Conservation (phyloP, 1,140 invertebrate genomes). For the Conopomorpha cramerella region DNA sequence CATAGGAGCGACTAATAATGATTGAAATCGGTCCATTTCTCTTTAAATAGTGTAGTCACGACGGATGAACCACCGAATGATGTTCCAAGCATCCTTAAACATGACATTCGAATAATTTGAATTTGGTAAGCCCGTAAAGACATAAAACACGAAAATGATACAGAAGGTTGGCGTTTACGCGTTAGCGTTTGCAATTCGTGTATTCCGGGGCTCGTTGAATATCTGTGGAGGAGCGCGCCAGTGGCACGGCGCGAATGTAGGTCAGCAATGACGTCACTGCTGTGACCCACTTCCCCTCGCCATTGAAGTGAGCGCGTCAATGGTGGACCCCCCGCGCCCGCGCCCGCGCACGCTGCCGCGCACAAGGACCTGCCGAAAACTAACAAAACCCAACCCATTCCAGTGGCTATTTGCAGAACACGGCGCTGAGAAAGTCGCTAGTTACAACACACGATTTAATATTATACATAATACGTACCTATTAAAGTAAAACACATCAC, state of each 20-base stretch:
- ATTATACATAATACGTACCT: neutral
- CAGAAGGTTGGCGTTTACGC: too few relatives aligned
- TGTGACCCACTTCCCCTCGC: slow-evolving; percentile 43
- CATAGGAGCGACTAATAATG: too few relatives aligned
- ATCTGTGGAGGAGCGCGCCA: too few relatives aligned
- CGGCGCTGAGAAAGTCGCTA: neutral
- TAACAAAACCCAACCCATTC: slow-evolving; percentile 3
- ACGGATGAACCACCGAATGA: too few relatives aligned
- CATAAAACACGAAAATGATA: too few relatives aligned
- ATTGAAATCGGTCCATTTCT: too few relatives aligned
- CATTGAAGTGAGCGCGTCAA: slow-evolving; percentile 54
- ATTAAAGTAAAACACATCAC: neutral
- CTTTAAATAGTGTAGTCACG: too few relatives aligned
- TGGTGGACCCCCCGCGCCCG: slow-evolving; percentile 26
- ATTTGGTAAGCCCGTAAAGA: too few relatives aligned
- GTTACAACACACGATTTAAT: neutral
- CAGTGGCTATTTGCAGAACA: slow-evolving; percentile 2
- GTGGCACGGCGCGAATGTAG: slow-evolving; percentile 34
- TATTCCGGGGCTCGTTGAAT: too few relatives aligned
- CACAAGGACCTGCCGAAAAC: slow-evolving; percentile 4
- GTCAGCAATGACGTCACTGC: slow-evolving; percentile 45
- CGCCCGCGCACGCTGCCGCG: slow-evolving; percentile 10
- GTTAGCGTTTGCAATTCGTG: too few relatives aligned
- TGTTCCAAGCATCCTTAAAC: too few relatives aligned
- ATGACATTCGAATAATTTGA: too few relatives aligned